phyloP scores from a whole-genome alignment of 1,140 invertebrate genomes.

The Tigriopus japonicus region DNA sequence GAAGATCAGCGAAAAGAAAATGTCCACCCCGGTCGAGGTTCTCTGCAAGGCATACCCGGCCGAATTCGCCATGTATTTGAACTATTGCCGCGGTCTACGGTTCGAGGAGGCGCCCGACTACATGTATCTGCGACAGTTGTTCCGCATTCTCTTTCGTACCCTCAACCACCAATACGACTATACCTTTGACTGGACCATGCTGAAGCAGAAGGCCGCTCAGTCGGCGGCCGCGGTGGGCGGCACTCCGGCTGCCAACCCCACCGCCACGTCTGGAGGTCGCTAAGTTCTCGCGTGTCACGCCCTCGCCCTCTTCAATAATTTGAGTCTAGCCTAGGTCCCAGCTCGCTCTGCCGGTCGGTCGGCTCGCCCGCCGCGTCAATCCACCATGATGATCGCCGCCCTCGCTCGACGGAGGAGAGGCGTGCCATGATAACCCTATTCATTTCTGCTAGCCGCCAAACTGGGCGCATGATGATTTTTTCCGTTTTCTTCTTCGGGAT shows the following conservation, averaged over 20 bases:
- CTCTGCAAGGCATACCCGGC: constrained; percentile 40
- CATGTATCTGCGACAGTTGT: constrained; percentile 43
- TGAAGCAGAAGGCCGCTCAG: constrained; percentile 34
- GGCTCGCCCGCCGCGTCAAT: no score
- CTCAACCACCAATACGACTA: constrained; percentile 44
- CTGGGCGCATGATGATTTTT: no score
- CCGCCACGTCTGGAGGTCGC: not conserved
- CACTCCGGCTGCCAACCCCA: not conserved
- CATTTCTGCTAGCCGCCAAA: no score
- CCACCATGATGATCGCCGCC: no score
- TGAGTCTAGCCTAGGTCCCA: no score
- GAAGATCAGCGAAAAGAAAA: constrained; percentile 44
- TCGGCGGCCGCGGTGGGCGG: not conserved
- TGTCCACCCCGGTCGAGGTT: constrained; percentile 41
- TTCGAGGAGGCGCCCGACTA: constrained; percentile 47
- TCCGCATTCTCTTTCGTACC: constrained; percentile 42
- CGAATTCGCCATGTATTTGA: constrained; percentile 45
- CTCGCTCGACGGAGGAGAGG: no score
- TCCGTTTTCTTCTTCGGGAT: no score
- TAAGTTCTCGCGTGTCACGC: not conserved
- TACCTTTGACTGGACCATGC: constrained; percentile 43
- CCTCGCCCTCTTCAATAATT: no score
- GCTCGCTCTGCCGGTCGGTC: no score
- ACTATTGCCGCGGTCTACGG: constrained; percentile 37
- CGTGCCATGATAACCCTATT: no score